phyloP scores from a whole-genome alignment of 2,888 invertebrate genomes.

The Mesorhabditis belari region DNA sequence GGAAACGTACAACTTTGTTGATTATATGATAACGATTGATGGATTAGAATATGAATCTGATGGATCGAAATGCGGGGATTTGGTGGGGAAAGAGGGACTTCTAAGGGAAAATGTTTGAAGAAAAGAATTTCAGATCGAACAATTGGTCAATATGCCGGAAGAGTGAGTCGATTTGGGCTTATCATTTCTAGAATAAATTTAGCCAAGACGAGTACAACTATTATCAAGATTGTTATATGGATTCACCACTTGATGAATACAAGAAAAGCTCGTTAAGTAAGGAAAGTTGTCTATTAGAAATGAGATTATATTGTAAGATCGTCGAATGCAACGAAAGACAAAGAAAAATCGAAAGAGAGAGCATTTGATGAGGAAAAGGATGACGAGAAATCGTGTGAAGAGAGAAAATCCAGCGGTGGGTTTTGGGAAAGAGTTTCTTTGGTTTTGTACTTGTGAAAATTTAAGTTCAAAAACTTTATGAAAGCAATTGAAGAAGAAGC shows the following conservation, averaged over 20 bases:
- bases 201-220: slow-evolving; percentile 17
- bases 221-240: slow-evolving; percentile 23
- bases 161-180: background rate
- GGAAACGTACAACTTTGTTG: slow-evolving; percentile 3
- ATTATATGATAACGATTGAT: slow-evolving; percentile 8
- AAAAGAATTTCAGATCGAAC: background rate
- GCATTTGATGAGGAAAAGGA: background rate
- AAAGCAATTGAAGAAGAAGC: no score
- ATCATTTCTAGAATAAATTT: no score
- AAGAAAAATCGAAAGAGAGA: background rate
- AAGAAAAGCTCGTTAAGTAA: no score
- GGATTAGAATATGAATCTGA: background rate
- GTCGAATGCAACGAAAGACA: background rate
- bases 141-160: background rate
- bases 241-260: background rate
- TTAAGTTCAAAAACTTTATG: no score
- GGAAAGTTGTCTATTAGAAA: no score
- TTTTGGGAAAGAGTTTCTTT: background rate
- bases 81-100: no score
- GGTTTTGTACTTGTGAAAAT: background rate
- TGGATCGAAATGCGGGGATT: background rate
- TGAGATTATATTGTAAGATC: no score
- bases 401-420: background rate
- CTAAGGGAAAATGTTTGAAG: no score
- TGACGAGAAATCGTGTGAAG: background rate